Percentiles rank a stretch among this genome's conserved stretches.
Evolutionary conservation across 2,113 vertebrate species (phyloP).

Genomic region (Ptyas mucosa): DNA sequence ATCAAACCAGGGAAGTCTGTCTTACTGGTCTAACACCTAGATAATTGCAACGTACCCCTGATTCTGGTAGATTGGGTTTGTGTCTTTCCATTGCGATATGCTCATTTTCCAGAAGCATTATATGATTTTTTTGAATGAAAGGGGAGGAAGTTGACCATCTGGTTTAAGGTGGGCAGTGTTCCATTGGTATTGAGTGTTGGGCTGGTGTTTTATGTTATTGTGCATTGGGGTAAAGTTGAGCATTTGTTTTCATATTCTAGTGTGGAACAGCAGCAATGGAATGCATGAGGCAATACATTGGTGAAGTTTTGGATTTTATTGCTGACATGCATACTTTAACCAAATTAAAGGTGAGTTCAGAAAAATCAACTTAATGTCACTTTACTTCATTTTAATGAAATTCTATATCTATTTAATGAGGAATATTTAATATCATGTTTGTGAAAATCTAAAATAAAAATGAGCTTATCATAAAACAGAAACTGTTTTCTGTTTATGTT

Average conservation of each 20-base stretch:
- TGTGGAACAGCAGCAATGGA: conserved; percentile 97
- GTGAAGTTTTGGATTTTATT: conserved; percentile 94
- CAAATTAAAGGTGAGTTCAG: conserved; percentile 87
- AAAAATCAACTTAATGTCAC: background rate
- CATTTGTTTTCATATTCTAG: conserved; percentile 67
- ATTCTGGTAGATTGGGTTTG: background rate
- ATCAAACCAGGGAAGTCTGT: background rate
- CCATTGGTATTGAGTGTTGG: background rate
- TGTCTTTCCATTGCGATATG: background rate
- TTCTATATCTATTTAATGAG: background rate
- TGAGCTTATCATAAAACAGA: background rate
- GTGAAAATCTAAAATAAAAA: background rate
- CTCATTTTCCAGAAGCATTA: background rate
- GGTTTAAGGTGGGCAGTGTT: background rate
- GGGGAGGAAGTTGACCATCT: background rate
- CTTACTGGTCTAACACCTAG: background rate
- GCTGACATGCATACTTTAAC: conserved; percentile 98
- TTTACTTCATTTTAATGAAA: background rate
- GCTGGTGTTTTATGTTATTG: background rate
- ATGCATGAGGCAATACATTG: conserved; percentile 90
- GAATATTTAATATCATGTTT: background rate
- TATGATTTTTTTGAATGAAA: background rate
- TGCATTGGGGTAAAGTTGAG: conserved; percentile 15
- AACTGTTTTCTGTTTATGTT: too few relatives aligned
- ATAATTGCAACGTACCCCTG: background rate